Base-by-base conservation (phyloP, 1,140 invertebrate genomes). In the Drosophila micromelanica region DNA sequence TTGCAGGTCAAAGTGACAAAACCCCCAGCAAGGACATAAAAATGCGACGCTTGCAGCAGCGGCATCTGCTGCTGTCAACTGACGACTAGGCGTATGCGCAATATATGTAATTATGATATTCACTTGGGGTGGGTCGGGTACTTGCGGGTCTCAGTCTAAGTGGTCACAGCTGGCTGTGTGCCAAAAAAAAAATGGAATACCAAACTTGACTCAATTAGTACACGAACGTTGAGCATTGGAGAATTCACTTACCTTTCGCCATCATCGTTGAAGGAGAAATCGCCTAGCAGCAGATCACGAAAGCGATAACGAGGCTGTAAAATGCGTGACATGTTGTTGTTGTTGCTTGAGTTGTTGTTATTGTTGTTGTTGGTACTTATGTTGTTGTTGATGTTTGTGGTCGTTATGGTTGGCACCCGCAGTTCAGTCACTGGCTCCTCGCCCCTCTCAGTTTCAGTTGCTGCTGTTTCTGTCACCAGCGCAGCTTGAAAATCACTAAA, bases 251-350 rank as follows among this genome's bases (percentile, higher is more conserved):
- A 89, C 84, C 84, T 89, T 80, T 89, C 84, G 3, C 95, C 95
- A 74, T 96, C 95, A 82, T 96, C 96, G 84, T 95, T 95, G 92
- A 95, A 95, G 20, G 95, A 95, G 84, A 95, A 96, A 92, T 96
- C 96, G 42, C 96, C 96, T 72, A 96, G 93, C 67, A 97, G 94
- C 68, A 97, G 94, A 93, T 97, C 96, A 56, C 96, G 93, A 73
- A 97, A 94, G 27, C 96, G 94, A 92, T 96, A 96, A 67, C 96
- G 77, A 65, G 92, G 91, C 52, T 91, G 85, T 76, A 90, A 84
- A 73, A 91, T 90, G 82, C 76, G 84, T 65, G 84, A 89, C 84
- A 87, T 91, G 59, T 81, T 90, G 78, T 42, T 90, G 67, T 45
- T 73, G 69, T 15, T 77, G 61, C 12, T 77, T 46, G 0, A 51